phyloP scores from a whole-genome alignment of 2,113 vertebrate genomes.

The Cynocephalus volans region DNA sequence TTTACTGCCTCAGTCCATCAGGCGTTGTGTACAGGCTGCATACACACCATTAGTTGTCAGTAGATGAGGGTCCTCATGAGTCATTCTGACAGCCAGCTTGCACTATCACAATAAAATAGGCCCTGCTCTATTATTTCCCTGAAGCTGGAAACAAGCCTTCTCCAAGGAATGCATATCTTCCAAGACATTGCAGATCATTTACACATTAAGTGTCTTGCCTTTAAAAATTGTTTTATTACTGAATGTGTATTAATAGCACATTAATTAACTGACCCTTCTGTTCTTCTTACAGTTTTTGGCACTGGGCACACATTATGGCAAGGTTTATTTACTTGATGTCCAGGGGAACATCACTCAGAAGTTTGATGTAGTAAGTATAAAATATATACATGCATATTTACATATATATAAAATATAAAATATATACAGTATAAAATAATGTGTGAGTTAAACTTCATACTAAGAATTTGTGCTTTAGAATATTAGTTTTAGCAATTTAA shows the following conservation, averaged over 20 bases:
- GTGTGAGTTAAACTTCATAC: background rate
- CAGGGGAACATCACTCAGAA: conserved; percentile 98
- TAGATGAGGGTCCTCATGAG: conserved; percentile 85
- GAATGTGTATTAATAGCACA: conserved; percentile 10
- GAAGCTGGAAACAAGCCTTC: conserved; percentile 79
- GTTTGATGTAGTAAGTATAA: conserved; percentile 97
- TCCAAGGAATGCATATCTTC: background rate
- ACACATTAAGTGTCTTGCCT: conserved; percentile 12
- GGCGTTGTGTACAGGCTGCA: conserved; percentile 81
- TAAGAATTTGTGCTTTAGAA: background rate
- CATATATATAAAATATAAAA: too few species aligned
- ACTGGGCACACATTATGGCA: conserved; percentile 98
- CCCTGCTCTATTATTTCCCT: conserved; percentile 74
- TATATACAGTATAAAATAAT: conserved; percentile 44
- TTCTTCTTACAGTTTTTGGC: conserved; percentile 95
- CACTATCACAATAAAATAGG: conserved; percentile 79
- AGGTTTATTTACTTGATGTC: conserved; percentile 97
- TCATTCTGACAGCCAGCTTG: conserved; percentile 88
- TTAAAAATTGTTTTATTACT: conserved; percentile 60
- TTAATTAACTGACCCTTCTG: conserved; percentile 74
- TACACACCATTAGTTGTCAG: conserved; percentile 86
- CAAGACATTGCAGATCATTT: conserved; percentile 13
- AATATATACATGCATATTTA: too few species aligned
- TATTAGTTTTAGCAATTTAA: conserved; percentile 7
- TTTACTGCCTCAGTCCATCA: conserved; percentile 91